A percentile compares a stretch with the other conserved stretches of the same genome.
These are phyloP conservation scores for Tenthredo mesomela DNA, from an alignment of 2,888 invertebrate genomes.

Conservation along the genomic window DNA sequence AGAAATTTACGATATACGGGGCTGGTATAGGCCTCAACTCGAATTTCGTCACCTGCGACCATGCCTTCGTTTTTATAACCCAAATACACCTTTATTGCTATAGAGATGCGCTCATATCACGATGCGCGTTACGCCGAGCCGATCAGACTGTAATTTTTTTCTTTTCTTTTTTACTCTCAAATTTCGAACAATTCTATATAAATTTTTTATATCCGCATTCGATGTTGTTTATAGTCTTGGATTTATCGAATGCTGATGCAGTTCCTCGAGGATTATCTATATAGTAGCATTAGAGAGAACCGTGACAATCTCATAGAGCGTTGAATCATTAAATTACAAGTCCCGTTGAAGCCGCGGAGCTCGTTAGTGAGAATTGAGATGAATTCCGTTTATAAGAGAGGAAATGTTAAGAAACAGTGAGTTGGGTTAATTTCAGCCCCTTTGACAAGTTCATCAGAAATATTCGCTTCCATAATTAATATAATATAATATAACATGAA, in stretches of 20 bases:
- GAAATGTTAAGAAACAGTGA: not conserved
- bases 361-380: not conserved
- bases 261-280: not conserved
- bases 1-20: slow-evolving; percentile 34
- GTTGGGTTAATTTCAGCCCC: not conserved
- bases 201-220: too few species aligned
- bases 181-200: not conserved
- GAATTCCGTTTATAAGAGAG: not conserved
- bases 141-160: too few species aligned
- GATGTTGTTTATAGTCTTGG: not conserved
- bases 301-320: not conserved
- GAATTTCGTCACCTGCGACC: slow-evolving; percentile 40
- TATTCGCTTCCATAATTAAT: not conserved
- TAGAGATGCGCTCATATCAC: not conserved
- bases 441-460: not conserved
- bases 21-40: slow-evolving; percentile 22
- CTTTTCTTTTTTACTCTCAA: not conserved
- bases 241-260: not conserved
- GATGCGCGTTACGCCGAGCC: too few species aligned
- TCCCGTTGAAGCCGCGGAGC: not conserved
- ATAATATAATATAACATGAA: not conserved
- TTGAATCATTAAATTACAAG: slow-evolving; percentile 3
- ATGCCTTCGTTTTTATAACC: not conserved
- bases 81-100: not conserved
- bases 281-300: not conserved